These are phyloP conservation scores for Coregonus sp. DNA, from an alignment of 2,797 vertebrate species.

Conservation along the genomic window DNA sequence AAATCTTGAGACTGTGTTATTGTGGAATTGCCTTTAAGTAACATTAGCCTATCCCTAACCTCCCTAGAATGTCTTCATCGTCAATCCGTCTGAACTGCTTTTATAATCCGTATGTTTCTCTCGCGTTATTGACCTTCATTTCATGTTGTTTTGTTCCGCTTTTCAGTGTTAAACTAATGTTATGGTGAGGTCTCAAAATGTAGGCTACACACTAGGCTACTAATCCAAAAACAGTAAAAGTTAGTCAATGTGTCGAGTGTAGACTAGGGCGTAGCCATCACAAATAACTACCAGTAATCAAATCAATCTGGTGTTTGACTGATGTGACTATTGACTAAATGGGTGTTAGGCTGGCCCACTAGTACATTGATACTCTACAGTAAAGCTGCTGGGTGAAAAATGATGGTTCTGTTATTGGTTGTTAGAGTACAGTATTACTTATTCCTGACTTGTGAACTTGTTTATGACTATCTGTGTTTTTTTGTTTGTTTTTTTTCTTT, in stretches of 20 bases:
- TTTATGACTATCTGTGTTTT: constrained; percentile 24
- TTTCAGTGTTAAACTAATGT: background rate
- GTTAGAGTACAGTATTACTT: background rate
- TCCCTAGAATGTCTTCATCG: constrained; percentile 55
- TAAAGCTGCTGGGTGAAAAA: background rate
- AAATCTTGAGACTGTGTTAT: no score
- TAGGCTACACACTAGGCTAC: background rate
- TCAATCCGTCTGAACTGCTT: constrained; percentile 53
- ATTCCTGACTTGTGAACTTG: constrained; percentile 12
- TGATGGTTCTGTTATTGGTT: background rate
- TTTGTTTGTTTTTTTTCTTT: constrained; percentile 58
- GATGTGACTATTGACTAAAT: no score
- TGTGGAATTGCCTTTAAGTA: constrained; percentile 28
- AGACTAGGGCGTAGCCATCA: no score
- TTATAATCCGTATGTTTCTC: constrained; percentile 61
- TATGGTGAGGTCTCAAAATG: background rate
- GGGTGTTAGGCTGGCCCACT: no score
- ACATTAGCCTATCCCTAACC: constrained; percentile 37
- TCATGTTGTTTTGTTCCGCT: constrained; percentile 1
- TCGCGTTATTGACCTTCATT: background rate
- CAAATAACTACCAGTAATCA: no score
- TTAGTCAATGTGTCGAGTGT: background rate
- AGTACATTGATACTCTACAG: no score
- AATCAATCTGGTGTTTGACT: no score
- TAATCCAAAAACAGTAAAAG: background rate